phyloP scores from a whole-genome alignment of 2,113 vertebrate genomes.

The Diadophis punctatus region DNA sequence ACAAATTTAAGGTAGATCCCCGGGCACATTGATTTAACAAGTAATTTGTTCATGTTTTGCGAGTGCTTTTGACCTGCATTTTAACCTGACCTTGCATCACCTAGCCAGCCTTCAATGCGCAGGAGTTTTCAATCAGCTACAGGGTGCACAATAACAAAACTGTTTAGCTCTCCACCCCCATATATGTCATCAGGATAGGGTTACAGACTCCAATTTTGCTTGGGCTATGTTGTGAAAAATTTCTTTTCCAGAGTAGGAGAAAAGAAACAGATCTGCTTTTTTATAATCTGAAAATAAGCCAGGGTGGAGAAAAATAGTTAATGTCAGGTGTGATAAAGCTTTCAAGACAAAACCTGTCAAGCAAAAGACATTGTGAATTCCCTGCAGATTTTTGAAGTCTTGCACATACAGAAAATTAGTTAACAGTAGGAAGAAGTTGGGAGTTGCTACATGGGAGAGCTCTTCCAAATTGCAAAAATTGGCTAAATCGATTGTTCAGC shows the following conservation, averaged over 20 bases:
- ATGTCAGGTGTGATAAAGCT: conserved; percentile 81
- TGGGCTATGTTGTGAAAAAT: conserved; percentile 75
- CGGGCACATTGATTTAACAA: conserved; percentile 34
- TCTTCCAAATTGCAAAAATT: conserved; percentile 77
- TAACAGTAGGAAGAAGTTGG: conserved; percentile 68
- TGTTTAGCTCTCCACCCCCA: conserved; percentile 55
- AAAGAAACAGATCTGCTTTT: conserved; percentile 83
- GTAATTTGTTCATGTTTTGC: conserved; percentile 53
- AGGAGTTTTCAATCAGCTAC: conserved; percentile 47
- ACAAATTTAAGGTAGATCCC: conserved; percentile 59
- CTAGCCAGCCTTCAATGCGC: conserved; percentile 60
- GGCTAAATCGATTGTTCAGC: conserved; percentile 72
- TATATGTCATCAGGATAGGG: conserved; percentile 78
- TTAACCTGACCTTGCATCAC: conserved; percentile 49
- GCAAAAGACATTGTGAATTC: conserved; percentile 72
- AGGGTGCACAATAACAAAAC: conserved; percentile 70
- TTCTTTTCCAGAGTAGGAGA: conserved; percentile 78
- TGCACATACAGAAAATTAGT: conserved; percentile 67
- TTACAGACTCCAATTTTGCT: conserved; percentile 78
- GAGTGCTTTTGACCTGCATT: conserved; percentile 54
- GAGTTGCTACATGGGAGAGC: conserved; percentile 77
- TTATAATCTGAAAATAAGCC: conserved; percentile 81
- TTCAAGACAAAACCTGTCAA: conserved; percentile 79
- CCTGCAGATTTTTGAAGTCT: conserved; percentile 72
- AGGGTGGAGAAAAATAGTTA: conserved; percentile 79